Conservation (phyloP, 2,113 vertebrate species). For the Syngnathus scovelli region DNA sequence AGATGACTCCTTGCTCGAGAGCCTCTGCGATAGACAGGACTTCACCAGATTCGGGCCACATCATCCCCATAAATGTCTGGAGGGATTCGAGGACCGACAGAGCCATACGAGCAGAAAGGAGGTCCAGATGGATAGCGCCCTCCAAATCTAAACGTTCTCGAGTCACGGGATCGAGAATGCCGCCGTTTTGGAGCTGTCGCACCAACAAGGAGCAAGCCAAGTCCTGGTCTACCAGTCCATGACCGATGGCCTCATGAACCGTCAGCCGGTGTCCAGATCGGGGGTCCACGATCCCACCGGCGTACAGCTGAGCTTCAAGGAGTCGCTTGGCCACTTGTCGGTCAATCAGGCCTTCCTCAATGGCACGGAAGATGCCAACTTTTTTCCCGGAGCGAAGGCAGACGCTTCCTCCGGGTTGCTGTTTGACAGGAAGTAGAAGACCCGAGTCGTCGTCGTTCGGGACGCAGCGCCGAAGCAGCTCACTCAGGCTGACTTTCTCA, state of each 20-base stretch:
- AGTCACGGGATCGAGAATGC: constrained; percentile 77
- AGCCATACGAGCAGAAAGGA: constrained; percentile 76
- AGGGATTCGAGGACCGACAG: constrained; percentile 83
- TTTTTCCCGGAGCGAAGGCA: constrained; percentile 79
- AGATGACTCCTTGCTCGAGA: constrained; percentile 80
- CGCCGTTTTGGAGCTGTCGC: constrained; percentile 81
- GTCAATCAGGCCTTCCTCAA: constrained; percentile 88
- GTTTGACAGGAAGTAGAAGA: constrained; percentile 82
- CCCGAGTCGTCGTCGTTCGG: constrained; percentile 71
- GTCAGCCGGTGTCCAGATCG: constrained; percentile 83
- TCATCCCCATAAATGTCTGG: constrained; percentile 76
- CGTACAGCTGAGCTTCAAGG: constrained; percentile 89
- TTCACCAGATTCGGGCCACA: constrained; percentile 89
- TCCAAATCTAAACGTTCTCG: constrained; percentile 77
- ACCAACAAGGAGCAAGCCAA: constrained; percentile 79
- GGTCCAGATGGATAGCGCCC: constrained; percentile 73
- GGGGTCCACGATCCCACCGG: constrained; percentile 89
- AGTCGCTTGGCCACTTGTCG: constrained; percentile 76
- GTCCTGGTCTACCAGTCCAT: constrained; percentile 83
- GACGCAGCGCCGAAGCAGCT: constrained; percentile 77
- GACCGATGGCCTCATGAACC: constrained; percentile 76
- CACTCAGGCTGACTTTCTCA: constrained; percentile 74
- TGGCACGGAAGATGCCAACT: constrained; percentile 81
- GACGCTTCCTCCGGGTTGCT: constrained; percentile 80
- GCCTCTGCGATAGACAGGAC: constrained; percentile 75